Evolutionary conservation across 2,888 invertebrate species (phyloP).

Genomic region (Ornithoptera priamus): DNA sequence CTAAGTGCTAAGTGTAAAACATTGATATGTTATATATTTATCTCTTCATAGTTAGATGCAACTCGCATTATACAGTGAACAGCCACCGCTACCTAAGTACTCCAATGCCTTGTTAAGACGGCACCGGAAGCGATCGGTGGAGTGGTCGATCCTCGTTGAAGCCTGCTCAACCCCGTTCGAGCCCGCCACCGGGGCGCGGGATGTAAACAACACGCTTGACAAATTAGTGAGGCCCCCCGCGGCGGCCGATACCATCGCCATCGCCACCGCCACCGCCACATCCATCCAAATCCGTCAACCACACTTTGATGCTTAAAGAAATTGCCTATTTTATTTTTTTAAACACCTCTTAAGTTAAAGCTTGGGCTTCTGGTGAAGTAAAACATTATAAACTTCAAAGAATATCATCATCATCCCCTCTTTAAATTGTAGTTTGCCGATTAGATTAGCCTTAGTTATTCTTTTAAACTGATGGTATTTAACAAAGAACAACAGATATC

Average conservation of each 20-base stretch:
- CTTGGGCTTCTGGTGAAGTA: too few species aligned
- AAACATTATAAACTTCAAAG: too few species aligned
- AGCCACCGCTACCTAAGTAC: conserved; percentile 9
- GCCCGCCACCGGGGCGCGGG: conserved; percentile 26
- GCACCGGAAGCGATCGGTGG: conserved; percentile 17
- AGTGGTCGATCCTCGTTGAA: conserved; percentile 16
- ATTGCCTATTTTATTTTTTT: too few species aligned
- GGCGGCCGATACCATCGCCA: conserved; percentile 45
- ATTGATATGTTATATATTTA: too few species aligned
- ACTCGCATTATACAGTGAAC: neutral
- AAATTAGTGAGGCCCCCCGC: conserved; percentile 57
- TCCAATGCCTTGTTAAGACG: conserved; percentile 13
- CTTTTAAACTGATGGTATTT: too few species aligned
- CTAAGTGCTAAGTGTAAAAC: too few species aligned
- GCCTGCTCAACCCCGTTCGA: conserved; percentile 18
- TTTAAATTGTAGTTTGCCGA: too few species aligned
- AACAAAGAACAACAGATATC: too few species aligned
- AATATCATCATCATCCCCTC: too few species aligned
- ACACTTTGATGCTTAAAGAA: conserved; percentile 39
- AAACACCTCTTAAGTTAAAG: too few species aligned
- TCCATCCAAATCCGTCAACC: neutral
- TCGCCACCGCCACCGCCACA: conserved; percentile 34
- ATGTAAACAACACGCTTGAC: conserved; percentile 48
- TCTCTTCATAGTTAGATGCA: too few species aligned
- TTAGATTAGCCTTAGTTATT: too few species aligned